phyloP scores from a whole-genome alignment of 1,140 invertebrate species.

The Apis florea region DNA sequence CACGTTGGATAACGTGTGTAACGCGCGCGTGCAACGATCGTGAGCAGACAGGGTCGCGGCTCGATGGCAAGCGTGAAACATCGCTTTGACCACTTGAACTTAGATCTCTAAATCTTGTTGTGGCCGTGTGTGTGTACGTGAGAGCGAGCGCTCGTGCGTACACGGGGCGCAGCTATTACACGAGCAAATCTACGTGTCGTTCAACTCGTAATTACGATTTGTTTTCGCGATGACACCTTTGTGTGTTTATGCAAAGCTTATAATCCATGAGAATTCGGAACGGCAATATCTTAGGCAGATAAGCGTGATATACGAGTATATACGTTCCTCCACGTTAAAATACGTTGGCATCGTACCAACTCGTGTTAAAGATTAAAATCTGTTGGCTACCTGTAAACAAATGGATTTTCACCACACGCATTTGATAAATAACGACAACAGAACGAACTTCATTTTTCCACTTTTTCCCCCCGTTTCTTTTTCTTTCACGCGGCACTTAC shows the following conservation, averaged over 20 bases:
- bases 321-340: background rate
- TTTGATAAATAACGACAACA: background rate
- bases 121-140: conserved; percentile 5
- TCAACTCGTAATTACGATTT: conserved; percentile 44
- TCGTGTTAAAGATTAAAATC: background rate
- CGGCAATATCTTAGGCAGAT: background rate
- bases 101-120: conserved; percentile 53
- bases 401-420: background rate
- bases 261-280: conserved; percentile 6
- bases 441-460: background rate
- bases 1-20: conserved; percentile 59
- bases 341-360: conserved; percentile 17
- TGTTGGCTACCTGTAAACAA: background rate
- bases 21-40: conserved; percentile 41
- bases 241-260: conserved; percentile 4
- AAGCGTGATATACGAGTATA: background rate
- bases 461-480: too few species aligned
- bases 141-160: background rate
- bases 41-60: conserved; percentile 22
- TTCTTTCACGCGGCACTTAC: too few species aligned
- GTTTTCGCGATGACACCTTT: conserved; percentile 26
- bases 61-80: conserved; percentile 49
- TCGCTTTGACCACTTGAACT: conserved; percentile 59
- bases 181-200: conserved; percentile 8
- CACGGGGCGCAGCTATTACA: background rate